phyloP scores from a whole-genome alignment of 2,113 vertebrate species.

The Daubentonia madagascariensis region DNA sequence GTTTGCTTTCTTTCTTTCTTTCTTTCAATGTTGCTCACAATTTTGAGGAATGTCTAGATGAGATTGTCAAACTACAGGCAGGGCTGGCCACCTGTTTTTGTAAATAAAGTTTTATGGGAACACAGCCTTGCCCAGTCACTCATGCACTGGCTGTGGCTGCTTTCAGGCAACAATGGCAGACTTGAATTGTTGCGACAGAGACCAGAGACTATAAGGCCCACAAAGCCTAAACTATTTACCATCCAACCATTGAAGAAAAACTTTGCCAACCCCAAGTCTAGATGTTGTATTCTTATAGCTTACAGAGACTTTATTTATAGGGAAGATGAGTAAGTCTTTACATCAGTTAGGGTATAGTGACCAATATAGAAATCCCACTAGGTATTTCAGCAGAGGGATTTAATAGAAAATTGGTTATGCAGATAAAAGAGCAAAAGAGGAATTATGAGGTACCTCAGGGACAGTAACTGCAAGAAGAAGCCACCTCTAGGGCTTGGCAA shows the following conservation, averaged over 20 bases:
- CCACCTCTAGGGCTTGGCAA: not conserved
- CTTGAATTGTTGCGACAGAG: not conserved
- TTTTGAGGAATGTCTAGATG: not conserved
- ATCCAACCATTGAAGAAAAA: not conserved
- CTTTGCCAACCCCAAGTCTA: not conserved
- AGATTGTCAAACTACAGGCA: not conserved
- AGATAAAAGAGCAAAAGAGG: not conserved
- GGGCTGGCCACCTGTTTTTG: not conserved
- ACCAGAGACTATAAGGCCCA: not conserved
- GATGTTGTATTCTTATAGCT: not conserved
- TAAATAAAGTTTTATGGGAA: conserved; percentile 28
- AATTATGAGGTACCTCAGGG: not conserved
- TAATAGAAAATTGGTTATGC: not conserved
- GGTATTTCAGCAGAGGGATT: not conserved
- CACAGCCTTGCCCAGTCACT: not conserved
- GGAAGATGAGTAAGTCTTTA: not conserved
- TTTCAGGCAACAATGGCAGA: not conserved
- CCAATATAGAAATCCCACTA: not conserved
- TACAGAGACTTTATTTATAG: not conserved
- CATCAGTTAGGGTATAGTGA: not conserved
- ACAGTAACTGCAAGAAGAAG: not conserved
- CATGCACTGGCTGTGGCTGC: not conserved
- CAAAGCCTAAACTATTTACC: not conserved
- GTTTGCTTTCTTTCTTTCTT: not conserved
- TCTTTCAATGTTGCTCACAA: not conserved